Percentiles rank a stretch among this genome's conserved stretches.
These are phyloP conservation scores for Drosophila cardini DNA, from an alignment of 1,140 invertebrate genomes.

Conservation along the genomic window DNA sequence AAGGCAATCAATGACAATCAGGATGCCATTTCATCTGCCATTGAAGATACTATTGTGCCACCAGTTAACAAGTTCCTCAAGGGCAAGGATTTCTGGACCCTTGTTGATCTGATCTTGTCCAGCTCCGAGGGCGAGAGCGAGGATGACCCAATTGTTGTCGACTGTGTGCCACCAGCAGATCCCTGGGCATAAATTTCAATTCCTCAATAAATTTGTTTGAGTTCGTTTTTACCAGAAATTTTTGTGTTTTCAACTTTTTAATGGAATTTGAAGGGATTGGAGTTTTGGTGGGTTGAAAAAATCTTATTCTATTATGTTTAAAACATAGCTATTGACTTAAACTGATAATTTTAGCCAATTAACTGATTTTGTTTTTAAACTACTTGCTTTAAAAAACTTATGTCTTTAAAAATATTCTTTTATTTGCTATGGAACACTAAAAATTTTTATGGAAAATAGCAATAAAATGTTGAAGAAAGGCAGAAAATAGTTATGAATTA, in stretches of 20 bases:
- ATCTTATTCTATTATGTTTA: not conserved
- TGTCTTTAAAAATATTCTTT: no score
- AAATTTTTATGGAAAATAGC: no score
- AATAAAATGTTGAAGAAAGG: no score
- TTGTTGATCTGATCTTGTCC: slow-evolving; percentile 73
- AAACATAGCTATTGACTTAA: no score
- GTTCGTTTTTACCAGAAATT: slow-evolving; percentile 4
- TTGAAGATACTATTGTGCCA: slow-evolving; percentile 71
- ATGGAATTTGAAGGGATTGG: not conserved
- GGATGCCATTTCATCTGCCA: slow-evolving; percentile 63
- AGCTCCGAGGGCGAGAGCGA: slow-evolving; percentile 67
- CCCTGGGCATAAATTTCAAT: slow-evolving; percentile 74
- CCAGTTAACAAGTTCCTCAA: slow-evolving; percentile 76
- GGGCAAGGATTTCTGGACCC: slow-evolving; percentile 80
- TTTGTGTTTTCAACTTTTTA: not conserved
- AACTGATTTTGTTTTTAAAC: no score
- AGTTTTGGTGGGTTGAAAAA: not conserved
- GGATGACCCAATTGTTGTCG: slow-evolving; percentile 72
- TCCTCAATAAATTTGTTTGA: slow-evolving; percentile 34
- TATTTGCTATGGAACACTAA: no score
- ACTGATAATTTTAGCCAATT: no score
- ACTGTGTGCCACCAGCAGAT: slow-evolving; percentile 73
- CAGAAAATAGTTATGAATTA: no score
- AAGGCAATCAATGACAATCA: slow-evolving; percentile 68
- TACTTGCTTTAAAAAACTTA: no score